Evolutionary conservation across 2,113 vertebrate genomes (phyloP).

Genomic region (Centropristis striata): DNA sequence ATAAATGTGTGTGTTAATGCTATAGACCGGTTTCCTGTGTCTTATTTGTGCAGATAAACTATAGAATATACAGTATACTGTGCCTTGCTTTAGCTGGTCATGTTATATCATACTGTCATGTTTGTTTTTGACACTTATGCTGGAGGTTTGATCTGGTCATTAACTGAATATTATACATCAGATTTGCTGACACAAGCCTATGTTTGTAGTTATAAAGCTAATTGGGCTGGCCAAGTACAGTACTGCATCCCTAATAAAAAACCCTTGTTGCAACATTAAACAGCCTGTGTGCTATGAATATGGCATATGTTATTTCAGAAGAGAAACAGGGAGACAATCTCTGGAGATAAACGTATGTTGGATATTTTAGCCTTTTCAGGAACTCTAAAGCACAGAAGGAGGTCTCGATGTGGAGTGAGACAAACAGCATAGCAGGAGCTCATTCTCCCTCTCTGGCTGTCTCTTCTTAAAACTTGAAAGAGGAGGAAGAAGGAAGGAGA

Average conservation of each 20-base stretch:
- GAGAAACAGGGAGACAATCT: slow-evolving; percentile 8
- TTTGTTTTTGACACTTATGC: no score
- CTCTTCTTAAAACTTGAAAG: slow-evolving; percentile 54
- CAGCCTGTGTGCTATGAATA: slow-evolving; percentile 11
- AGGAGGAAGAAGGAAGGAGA: slow-evolving; percentile 14
- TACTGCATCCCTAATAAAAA: no score
- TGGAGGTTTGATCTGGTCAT: no score
- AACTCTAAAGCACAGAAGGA: slow-evolving; percentile 59
- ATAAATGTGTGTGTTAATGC: no score
- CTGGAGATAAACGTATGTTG: slow-evolving; percentile 45
- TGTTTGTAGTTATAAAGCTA: background rate
- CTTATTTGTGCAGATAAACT: no score
- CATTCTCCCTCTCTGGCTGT: slow-evolving; percentile 24
- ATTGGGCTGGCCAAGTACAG: background rate
- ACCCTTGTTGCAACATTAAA: slow-evolving; percentile 4
- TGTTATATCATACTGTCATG: no score
- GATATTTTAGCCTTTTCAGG: slow-evolving; percentile 57
- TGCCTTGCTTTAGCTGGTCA: no score
- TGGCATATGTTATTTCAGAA: slow-evolving; percentile 42
- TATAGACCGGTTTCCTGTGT: no score
- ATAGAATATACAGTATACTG: no score
- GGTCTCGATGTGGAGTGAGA: slow-evolving; percentile 53
- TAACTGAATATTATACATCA: no score
- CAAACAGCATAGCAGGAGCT: slow-evolving; percentile 48
- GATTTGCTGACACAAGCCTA: no score